Conservation (phyloP, 2,888 invertebrate genomes). For the Cyclophora albipunctata region DNA sequence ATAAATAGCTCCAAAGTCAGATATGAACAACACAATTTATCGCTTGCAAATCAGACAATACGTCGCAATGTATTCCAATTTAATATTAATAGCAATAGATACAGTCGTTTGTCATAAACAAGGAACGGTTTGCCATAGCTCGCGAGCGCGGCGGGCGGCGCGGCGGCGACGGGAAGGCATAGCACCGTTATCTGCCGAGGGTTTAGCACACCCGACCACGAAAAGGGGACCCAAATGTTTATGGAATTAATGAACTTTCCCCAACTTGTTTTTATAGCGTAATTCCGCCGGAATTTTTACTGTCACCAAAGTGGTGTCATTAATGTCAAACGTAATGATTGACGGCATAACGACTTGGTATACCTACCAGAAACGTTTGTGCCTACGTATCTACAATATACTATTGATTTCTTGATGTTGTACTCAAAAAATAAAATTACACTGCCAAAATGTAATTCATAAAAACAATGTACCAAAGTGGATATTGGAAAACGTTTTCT, state of each 20-base stretch:
- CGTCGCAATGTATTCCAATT: too few relatives aligned
- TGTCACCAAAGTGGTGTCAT: constrained; percentile 43
- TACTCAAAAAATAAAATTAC: too few relatives aligned
- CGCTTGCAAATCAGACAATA: too few relatives aligned
- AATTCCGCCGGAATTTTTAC: constrained; percentile 47
- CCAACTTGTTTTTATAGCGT: constrained; percentile 42
- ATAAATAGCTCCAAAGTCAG: too few relatives aligned
- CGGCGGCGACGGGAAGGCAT: constrained; percentile 17
- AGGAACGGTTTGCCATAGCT: constrained; percentile 27
- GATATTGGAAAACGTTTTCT: constrained; percentile 4
- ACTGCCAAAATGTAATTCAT: background rate
- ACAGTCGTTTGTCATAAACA: constrained; percentile 33
- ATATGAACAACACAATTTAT: too few relatives aligned
- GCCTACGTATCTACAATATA: constrained; percentile 9
- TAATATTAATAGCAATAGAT: constrained; percentile 19
- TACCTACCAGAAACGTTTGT: constrained; percentile 17
- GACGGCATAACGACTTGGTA: constrained; percentile 20
- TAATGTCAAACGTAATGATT: constrained; percentile 37
- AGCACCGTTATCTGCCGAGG: constrained; percentile 29
- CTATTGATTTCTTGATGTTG: constrained; percentile 1
- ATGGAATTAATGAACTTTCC: constrained; percentile 48
- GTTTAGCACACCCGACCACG: constrained; percentile 33
- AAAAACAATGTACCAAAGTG: background rate
- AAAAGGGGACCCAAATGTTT: constrained; percentile 41
- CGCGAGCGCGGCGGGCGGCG: constrained; percentile 20